Percentiles rank a stretch among this genome's conserved stretches.
phyloP scores from a whole-genome alignment of 1,140 invertebrate genomes.

The Lordiphosa collinella region DNA sequence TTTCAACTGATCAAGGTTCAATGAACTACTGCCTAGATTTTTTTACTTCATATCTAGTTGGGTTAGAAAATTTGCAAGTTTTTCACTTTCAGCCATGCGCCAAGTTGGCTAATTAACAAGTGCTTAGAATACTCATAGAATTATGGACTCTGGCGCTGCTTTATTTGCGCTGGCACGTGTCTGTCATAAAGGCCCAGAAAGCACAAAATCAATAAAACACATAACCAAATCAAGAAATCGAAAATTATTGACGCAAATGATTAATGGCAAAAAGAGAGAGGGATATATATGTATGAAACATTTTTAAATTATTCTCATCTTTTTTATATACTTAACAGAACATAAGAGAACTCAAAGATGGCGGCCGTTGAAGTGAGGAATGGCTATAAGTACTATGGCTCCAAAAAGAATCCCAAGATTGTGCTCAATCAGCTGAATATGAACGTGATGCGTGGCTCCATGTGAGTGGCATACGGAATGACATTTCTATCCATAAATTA shows the following conservation, averaged over 20 bases:
- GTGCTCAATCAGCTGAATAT: constrained; percentile 82
- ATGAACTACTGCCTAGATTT: constrained; percentile 30
- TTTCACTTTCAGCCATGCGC: constrained; percentile 41
- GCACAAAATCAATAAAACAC: constrained; percentile 64
- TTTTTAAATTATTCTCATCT: constrained; percentile 1
- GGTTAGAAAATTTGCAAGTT: constrained; percentile 18
- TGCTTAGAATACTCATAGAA: constrained; percentile 33
- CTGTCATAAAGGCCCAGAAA: constrained; percentile 50
- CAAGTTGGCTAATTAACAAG: constrained; percentile 26
- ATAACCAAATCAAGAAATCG: constrained; percentile 57
- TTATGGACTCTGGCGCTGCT: constrained; percentile 33
- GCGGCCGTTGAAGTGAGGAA: constrained; percentile 82
- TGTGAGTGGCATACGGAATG: constrained; percentile 80
- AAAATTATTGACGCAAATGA: constrained; percentile 64
- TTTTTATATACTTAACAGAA: constrained; percentile 1
- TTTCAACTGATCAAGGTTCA: constrained; percentile 12
- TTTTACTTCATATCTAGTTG: constrained; percentile 4
- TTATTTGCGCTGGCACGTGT: constrained; percentile 59
- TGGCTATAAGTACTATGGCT: constrained; percentile 82
- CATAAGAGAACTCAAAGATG: constrained; percentile 40
- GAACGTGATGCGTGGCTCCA: constrained; percentile 82
- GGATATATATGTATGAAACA: not conserved
- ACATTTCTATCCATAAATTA: not conserved
- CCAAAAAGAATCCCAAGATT: constrained; percentile 80
- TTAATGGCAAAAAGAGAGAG: constrained; percentile 17